Conservation (phyloP, 2,888 invertebrate species). For the Acleris literana region DNA sequence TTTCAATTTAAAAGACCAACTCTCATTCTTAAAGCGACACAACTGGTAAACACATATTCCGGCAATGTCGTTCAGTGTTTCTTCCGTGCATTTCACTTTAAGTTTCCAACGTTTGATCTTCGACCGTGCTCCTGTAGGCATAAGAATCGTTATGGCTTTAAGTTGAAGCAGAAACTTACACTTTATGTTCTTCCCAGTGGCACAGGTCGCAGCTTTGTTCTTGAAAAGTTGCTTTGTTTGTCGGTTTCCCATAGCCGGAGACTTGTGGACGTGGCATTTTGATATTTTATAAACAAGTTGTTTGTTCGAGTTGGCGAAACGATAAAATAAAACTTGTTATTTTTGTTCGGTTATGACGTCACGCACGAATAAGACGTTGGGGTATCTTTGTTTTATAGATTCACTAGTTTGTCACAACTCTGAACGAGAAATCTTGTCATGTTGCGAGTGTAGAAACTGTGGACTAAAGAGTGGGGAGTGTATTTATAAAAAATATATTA, state of each 20-base stretch:
- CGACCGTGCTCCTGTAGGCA: not conserved
- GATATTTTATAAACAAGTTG: constrained; percentile 59
- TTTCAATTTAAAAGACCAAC: constrained; percentile 11
- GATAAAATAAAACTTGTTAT: constrained; percentile 31
- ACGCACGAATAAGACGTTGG: not conserved
- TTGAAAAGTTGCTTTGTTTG: constrained; percentile 65
- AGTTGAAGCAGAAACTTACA: constrained; percentile 31
- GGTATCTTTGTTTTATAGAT: no score
- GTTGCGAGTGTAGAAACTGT: no score
- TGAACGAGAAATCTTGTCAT: no score
- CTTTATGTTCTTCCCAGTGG: constrained; percentile 56
- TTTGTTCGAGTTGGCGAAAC: constrained; percentile 44
- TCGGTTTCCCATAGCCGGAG: constrained; percentile 51
- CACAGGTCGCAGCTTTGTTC: constrained; percentile 61
- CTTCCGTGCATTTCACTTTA: constrained; percentile 21
- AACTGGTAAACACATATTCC: constrained; percentile 53
- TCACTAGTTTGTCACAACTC: no score
- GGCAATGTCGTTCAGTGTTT: constrained; percentile 47
- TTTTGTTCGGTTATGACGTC: constrained; percentile 11
- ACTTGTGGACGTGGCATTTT: constrained; percentile 54
- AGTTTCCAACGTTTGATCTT: not conserved
- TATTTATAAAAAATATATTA: no score
- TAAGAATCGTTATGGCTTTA: not conserved
- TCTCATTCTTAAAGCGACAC: constrained; percentile 21
- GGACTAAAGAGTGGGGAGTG: no score